Conservation (phyloP, 2,797 vertebrate genomes). For the Mus minutoides region DNA sequence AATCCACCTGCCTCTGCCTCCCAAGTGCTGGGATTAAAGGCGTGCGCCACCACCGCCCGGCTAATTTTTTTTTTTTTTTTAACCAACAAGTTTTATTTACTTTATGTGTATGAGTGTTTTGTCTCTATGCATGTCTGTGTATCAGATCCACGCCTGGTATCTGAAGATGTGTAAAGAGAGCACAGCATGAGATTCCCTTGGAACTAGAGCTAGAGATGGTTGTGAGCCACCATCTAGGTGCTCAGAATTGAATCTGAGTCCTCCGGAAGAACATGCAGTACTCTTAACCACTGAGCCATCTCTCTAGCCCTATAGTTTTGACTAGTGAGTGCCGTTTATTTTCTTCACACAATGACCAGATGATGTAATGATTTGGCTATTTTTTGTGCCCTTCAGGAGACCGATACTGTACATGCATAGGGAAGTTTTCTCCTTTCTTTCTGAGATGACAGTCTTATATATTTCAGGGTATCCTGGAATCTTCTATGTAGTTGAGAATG, state of each 20-base stretch:
- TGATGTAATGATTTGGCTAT: neutral
- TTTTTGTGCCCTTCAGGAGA: neutral
- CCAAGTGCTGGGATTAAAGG: too few relatives aligned
- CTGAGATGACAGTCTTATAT: neutral
- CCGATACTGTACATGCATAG: neutral
- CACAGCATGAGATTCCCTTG: neutral
- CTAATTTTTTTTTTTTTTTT: neutral
- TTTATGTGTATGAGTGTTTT: too few relatives aligned
- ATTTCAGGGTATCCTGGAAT: neutral
- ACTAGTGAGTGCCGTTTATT: constrained; percentile 6
- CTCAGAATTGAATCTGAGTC: too few relatives aligned
- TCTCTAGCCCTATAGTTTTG: neutral
- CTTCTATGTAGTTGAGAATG: neutral
- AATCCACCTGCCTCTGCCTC: too few relatives aligned
- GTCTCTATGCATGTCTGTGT: neutral
- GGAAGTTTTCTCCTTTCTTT: neutral
- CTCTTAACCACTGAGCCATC: neutral
- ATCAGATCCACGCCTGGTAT: neutral
- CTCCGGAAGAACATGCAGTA: neutral
- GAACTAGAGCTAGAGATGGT: neutral
- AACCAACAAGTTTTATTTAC: neutral
- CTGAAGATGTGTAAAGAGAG: neutral
- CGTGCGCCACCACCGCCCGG: too few relatives aligned
- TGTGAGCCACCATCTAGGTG: neutral
- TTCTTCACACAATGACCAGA: neutral